A percentile compares a stretch with the other conserved stretches of the same genome.
Evolutionary conservation across 2,888 invertebrate genomes (phyloP).

Genomic region (Macrosiphum euphorbiae): DNA sequence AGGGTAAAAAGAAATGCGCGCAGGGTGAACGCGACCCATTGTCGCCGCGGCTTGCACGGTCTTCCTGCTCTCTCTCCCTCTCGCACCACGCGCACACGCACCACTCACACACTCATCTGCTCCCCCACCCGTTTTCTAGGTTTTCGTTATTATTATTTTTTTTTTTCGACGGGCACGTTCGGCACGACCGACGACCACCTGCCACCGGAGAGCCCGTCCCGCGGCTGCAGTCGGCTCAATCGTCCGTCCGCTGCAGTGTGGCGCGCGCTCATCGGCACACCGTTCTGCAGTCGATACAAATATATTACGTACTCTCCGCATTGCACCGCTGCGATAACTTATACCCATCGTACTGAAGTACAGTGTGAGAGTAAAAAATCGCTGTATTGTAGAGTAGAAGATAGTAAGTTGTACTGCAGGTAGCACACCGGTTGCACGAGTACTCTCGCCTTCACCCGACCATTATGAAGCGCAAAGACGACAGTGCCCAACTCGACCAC

Average conservation of each 20-base stretch:
- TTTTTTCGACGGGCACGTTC: constrained; percentile 59
- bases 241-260: constrained; percentile 37
- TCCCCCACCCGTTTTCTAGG: constrained; percentile 6
- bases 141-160: neutral
- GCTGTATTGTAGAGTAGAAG: neutral
- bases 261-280: constrained; percentile 21
- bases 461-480: constrained; percentile 44
- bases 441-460: no score
- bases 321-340: neutral
- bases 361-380: neutral
- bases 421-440: neutral
- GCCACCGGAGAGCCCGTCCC: constrained; percentile 37
- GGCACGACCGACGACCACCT: constrained; percentile 54
- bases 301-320: neutral
- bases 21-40: constrained; percentile 57
- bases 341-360: neutral
- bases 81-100: constrained; percentile 20
- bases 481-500: constrained; percentile 45
- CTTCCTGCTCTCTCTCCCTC: neutral
- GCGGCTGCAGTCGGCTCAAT: constrained; percentile 37
- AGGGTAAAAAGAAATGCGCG: constrained; percentile 29
- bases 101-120: neutral
- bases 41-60: neutral
- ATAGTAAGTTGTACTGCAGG: neutral
- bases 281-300: neutral